Conservation (phyloP, 1,140 invertebrate genomes). For the Trinorchestia longiramus region DNA sequence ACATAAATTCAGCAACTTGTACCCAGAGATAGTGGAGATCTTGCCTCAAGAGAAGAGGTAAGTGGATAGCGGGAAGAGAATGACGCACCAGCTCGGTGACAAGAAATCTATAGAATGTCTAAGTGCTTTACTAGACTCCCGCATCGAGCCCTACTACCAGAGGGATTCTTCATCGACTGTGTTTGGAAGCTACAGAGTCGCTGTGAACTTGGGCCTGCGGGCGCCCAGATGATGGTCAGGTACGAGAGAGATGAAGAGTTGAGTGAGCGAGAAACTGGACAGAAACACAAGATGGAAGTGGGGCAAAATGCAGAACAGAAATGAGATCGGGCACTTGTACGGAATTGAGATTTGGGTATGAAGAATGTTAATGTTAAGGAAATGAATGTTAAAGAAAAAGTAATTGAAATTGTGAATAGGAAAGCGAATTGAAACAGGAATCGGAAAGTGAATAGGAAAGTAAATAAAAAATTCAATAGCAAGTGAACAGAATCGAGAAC, state of each 20-base stretch:
- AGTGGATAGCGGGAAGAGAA: neutral
- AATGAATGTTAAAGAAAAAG: no score
- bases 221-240: neutral
- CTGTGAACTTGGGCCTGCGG: neutral
- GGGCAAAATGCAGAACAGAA: neutral
- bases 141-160: neutral
- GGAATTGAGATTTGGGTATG: neutral
- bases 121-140: neutral
- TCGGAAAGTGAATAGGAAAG: no score
- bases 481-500: no score
- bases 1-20: neutral
- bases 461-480: no score
- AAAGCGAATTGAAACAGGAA: no score
- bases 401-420: no score
- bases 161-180: neutral
- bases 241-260: neutral
- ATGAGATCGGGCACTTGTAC: neutral
- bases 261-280: neutral
- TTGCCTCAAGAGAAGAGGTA: neutral
- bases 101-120: neutral
- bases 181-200: neutral
- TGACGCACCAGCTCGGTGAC: neutral
- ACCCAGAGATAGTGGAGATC: neutral
- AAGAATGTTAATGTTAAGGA: no score
- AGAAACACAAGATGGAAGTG: neutral